Conservation (phyloP, 2,888 invertebrate genomes). For the Tryphoninae sp. region DNA sequence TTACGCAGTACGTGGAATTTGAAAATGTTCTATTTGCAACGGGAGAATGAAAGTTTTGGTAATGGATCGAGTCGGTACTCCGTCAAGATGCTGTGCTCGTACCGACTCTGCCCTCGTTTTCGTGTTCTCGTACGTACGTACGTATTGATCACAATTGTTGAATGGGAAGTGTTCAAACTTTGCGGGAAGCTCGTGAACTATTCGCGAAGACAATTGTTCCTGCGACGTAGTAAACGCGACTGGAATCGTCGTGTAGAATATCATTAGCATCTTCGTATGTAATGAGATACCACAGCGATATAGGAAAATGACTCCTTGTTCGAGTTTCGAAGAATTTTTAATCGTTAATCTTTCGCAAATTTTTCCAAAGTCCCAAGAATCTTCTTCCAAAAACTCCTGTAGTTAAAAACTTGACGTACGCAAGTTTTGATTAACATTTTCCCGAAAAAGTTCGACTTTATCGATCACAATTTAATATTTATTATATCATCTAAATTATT, state of each 20-base stretch:
- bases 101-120: background rate
- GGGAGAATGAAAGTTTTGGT: constrained; percentile 38
- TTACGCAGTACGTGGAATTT: constrained; percentile 7
- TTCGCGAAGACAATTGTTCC: background rate
- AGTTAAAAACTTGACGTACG: too few relatives aligned
- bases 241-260: constrained; percentile 31
- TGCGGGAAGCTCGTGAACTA: too few relatives aligned
- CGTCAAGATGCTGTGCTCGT: constrained; percentile 11
- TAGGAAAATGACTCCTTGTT: constrained; percentile 10
- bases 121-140: background rate
- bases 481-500: background rate
- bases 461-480: background rate
- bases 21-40: constrained; percentile 30
- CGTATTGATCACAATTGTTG: constrained; percentile 30
- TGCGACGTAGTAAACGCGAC: background rate
- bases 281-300: constrained; percentile 44
- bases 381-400: background rate
- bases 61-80: constrained; percentile 17
- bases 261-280: constrained; percentile 32
- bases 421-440: too few relatives aligned
- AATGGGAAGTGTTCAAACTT: constrained; percentile 42
- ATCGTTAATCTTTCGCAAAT: constrained; percentile 40
- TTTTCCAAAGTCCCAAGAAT: background rate
- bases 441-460: background rate
- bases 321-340: constrained; percentile 21